Evolutionary conservation across 2,888 invertebrate genomes (phyloP).

Genomic region (Iphiclides podalirius): DNA sequence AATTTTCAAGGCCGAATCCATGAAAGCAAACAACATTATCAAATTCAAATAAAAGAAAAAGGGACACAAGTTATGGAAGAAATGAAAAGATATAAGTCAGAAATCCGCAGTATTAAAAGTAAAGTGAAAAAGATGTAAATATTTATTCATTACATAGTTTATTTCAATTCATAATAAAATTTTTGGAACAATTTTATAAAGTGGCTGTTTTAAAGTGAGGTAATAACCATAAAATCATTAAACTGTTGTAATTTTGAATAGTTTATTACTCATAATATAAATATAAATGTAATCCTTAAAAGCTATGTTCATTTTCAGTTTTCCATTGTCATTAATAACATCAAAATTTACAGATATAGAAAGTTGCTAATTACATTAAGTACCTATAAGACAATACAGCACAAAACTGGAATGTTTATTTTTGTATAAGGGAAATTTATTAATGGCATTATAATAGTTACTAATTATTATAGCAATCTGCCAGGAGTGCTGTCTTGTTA

Average conservation of each 20-base stretch:
- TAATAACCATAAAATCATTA: too few species aligned
- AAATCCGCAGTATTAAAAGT: constrained; percentile 70
- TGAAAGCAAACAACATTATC: constrained; percentile 73
- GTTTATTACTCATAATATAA: constrained; percentile 62
- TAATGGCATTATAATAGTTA: constrained; percentile 29
- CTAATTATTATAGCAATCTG: constrained; percentile 21
- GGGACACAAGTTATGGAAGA: constrained; percentile 72
- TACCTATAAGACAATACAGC: constrained; percentile 69
- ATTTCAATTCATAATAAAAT: too few species aligned
- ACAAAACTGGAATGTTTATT: constrained; percentile 69
- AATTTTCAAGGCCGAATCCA: constrained; percentile 81
- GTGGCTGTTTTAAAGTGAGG: neutral
- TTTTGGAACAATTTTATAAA: too few species aligned
- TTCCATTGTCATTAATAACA: constrained; percentile 45
- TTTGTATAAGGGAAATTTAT: constrained; percentile 41
- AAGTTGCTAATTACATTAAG: constrained; percentile 50
- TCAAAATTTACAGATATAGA: constrained; percentile 73
- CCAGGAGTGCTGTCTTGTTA: constrained; percentile 60
- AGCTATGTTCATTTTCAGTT: constrained; percentile 29
- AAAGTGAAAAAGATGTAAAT: constrained; percentile 65
- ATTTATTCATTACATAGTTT: neutral
- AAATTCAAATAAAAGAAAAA: constrained; percentile 65
- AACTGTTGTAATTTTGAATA: constrained; percentile 40
- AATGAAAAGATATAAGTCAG: constrained; percentile 71
- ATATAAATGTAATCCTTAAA: constrained; percentile 52